These are phyloP conservation scores for Osmerus mordax DNA, from an alignment of 2,113 vertebrate genomes.

Conservation along the genomic window DNA sequence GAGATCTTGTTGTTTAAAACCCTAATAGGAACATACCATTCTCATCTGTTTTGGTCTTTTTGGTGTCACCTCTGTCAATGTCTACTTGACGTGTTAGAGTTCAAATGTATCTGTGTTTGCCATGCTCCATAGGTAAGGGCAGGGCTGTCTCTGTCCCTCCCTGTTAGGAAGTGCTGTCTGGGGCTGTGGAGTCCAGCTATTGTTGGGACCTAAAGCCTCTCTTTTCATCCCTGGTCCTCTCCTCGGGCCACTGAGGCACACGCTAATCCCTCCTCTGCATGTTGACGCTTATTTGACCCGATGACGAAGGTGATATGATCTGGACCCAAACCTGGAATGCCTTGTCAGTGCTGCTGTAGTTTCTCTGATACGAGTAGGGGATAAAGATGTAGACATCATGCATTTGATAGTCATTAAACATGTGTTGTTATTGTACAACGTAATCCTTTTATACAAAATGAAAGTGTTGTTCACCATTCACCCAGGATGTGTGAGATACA, in stretches of 20 bases:
- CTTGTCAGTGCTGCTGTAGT: too few relatives aligned
- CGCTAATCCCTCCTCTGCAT: conserved; percentile 64
- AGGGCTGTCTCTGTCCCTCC: neutral
- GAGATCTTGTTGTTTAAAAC: too few relatives aligned
- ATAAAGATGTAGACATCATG: neutral
- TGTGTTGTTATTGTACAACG: neutral
- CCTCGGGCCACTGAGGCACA: conserved; percentile 45
- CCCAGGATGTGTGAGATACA: neutral
- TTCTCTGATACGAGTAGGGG: too few relatives aligned
- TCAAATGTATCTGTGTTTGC: too few relatives aligned
- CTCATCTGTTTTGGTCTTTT: too few relatives aligned
- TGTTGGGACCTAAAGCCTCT: conserved; percentile 63
- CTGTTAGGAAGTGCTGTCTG: conserved; percentile 54
- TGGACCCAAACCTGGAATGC: neutral
- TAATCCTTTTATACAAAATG: neutral
- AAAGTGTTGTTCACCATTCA: neutral
- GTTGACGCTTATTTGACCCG: conserved; percentile 28
- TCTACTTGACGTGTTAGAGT: too few relatives aligned
- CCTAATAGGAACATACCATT: too few relatives aligned
- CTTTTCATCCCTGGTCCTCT: conserved; percentile 52
- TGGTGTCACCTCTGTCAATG: too few relatives aligned
- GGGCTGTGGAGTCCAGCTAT: conserved; percentile 45
- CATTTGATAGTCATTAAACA: neutral
- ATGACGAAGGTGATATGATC: neutral
- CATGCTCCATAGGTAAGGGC: too few relatives aligned